Evolutionary conservation across 2,113 vertebrate genomes (phyloP).

Genomic region (Grus americana): DNA sequence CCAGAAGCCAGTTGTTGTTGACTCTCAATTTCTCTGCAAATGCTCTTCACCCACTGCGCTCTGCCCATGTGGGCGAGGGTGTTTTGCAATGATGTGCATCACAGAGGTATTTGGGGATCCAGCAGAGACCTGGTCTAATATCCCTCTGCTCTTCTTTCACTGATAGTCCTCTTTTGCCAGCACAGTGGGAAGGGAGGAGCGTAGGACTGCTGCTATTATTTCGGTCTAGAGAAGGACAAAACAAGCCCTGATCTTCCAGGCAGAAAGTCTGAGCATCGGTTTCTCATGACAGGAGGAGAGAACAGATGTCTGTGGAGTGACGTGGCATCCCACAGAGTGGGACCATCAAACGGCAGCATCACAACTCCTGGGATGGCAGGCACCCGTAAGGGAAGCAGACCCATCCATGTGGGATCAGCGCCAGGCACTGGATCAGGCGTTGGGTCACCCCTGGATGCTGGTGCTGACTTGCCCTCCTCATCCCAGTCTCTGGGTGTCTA

Average conservation of each 20-base stretch:
- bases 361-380: rapidly evolving
- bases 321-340: neutral
- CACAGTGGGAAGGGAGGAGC: neutral
- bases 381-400: neutral
- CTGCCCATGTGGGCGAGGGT: neutral
- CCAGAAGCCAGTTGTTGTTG: neutral
- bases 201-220: neutral
- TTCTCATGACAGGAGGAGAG: neutral
- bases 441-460: neutral
- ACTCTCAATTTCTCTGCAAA: neutral
- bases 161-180: neutral
- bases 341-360: neutral
- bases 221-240: neutral
- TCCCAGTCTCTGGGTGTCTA: neutral
- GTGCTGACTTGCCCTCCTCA: neutral
- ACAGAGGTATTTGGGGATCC: neutral
- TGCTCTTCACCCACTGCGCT: neutral
- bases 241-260: neutral
- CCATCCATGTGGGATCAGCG: neutral
- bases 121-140: neutral
- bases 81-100: neutral
- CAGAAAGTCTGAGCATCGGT: neutral
- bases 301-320: neutral
- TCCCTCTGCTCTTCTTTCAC: neutral
- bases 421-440: neutral